These are phyloP conservation scores for Rachycentron canadum DNA, from an alignment of 2,797 vertebrate species.

Conservation along the genomic window DNA sequence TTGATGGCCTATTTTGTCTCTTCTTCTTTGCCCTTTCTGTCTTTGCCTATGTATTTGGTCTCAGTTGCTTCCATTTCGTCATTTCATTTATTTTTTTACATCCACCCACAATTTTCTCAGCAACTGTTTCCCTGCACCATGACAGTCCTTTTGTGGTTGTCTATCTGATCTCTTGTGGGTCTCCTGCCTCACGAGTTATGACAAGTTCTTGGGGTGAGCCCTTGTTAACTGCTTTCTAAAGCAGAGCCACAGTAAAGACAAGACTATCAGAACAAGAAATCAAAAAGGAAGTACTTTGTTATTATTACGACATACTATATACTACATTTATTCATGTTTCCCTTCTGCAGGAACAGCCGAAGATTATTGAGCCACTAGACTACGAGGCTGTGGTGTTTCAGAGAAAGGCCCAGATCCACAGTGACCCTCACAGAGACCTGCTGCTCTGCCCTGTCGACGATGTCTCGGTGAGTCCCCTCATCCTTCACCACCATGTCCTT, in stretches of 20 bases:
- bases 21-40: background rate
- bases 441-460: slow-evolving; percentile 96
- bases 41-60: background rate
- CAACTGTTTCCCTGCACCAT: slow-evolving; percentile 6
- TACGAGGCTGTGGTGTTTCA: slow-evolving; percentile 96
- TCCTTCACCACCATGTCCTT: background rate
- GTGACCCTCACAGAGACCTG: slow-evolving; percentile 95
- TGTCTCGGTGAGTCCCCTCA: slow-evolving; percentile 89
- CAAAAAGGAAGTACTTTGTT: background rate
- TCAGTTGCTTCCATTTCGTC: background rate
- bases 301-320: too few species aligned
- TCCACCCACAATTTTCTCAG: slow-evolving; percentile 23
- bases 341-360: slow-evolving; percentile 91
- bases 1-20: background rate
- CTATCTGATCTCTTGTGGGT: slow-evolving; percentile 31
- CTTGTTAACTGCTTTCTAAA: slow-evolving; percentile 4
- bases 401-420: slow-evolving; percentile 97
- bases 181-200: slow-evolving; percentile 5
- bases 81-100: background rate
- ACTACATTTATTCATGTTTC: background rate
- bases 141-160: slow-evolving; percentile 36
- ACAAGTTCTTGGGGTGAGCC: slow-evolving; percentile 6
- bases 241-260: slow-evolving; percentile 4
- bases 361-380: slow-evolving; percentile 96
- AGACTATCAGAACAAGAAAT: background rate